phyloP scores from a whole-genome alignment of 2,888 invertebrate species.

The Spisula subtruncata region DNA sequence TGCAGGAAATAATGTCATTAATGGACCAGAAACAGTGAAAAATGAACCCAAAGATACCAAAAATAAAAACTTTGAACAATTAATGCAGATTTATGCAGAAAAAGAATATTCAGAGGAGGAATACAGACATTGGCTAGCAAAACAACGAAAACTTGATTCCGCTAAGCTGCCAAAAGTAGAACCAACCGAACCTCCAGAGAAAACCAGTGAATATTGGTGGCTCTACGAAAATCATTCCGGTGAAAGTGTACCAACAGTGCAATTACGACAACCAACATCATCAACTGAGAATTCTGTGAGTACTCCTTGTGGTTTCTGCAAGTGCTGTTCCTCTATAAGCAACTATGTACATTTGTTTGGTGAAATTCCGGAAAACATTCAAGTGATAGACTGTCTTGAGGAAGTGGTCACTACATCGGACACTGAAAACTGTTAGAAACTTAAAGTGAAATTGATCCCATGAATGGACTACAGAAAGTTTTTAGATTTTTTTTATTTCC shows the following conservation, averaged over 20 bases:
- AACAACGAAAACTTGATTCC: conserved; percentile 60
- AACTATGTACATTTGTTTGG: conserved; percentile 68
- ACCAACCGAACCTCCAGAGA: conserved; percentile 22
- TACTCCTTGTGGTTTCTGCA: conserved; percentile 70
- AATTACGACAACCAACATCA: not conserved
- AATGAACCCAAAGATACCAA: conserved; percentile 9
- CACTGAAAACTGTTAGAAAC: not conserved
- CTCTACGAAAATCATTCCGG: conserved; percentile 53
- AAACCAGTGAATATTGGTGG: conserved; percentile 65
- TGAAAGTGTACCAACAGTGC: conserved; percentile 40
- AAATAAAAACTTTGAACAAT: conserved; percentile 41
- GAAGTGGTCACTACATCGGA: conserved; percentile 43
- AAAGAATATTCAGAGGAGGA: conserved; percentile 81
- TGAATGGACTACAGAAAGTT: not conserved
- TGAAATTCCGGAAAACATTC: conserved; percentile 65
- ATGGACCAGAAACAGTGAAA: not conserved
- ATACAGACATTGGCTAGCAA: conserved; percentile 70
- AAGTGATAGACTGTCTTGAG: conserved; percentile 60
- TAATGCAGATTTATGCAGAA: conserved; percentile 75
- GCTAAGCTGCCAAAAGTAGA: conserved; percentile 18
- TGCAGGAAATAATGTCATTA: not conserved
- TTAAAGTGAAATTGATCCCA: not conserved
- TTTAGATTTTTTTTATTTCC: too few species aligned
- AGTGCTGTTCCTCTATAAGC: conserved; percentile 68
- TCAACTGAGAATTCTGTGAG: not conserved